These are phyloP conservation scores for Phymastichus coffea DNA, from an alignment of 1,140 invertebrate species.

Conservation along the genomic window DNA sequence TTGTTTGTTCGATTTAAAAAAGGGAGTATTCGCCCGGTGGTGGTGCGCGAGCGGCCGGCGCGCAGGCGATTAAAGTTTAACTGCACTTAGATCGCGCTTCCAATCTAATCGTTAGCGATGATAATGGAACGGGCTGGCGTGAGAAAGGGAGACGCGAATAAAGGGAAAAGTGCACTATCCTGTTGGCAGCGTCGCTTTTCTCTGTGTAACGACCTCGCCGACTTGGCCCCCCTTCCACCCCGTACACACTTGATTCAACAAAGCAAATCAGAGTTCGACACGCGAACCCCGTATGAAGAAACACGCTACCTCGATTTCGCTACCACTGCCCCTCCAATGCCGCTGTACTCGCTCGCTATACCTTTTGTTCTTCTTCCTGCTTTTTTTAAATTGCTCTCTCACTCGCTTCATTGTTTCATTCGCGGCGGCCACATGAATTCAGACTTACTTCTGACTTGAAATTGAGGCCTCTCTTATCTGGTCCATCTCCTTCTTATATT, in stretches of 20 bases:
- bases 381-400: conserved; percentile 4
- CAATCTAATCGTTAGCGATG: conserved; percentile 22
- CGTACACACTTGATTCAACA: conserved; percentile 54
- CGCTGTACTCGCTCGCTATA: too few species aligned
- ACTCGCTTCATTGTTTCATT: background rate
- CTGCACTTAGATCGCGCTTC: conserved; percentile 8
- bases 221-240: background rate
- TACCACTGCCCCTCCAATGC: conserved; percentile 31
- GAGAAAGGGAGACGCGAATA: background rate
- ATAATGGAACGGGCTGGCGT: conserved; percentile 11
- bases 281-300: conserved; percentile 50
- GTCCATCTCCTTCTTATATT: background rate
- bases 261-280: conserved; percentile 58
- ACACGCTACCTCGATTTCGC: conserved; percentile 48
- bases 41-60: too few species aligned
- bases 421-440: background rate
- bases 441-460: background rate
- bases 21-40: conserved; percentile 11
- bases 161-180: conserved; percentile 32
- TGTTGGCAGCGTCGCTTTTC: conserved; percentile 29
- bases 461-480: conserved; percentile 5
- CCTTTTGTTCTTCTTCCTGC: too few species aligned
- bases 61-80: conserved; percentile 21
- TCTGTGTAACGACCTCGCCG: conserved; percentile 28
- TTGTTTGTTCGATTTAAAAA: conserved; percentile 23